These are phyloP conservation scores for Carterocephalus palaemon DNA, from an alignment of 2,888 invertebrate genomes.

Conservation along the genomic window DNA sequence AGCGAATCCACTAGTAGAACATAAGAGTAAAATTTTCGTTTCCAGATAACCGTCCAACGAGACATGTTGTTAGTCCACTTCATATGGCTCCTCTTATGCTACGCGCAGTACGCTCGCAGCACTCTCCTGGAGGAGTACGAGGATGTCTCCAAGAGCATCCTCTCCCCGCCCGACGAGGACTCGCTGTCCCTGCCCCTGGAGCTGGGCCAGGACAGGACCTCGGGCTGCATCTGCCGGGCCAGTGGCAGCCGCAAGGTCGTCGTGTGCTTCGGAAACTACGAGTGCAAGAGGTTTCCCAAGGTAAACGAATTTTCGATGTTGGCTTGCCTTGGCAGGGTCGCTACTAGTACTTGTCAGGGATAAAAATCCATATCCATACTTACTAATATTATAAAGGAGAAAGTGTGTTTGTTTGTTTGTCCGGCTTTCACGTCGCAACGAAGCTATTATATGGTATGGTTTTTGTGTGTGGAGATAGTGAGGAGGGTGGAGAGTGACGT, in stretches of 20 bases:
- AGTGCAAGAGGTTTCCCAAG: constrained; percentile 72
- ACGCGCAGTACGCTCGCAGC: constrained; percentile 52
- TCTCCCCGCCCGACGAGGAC: constrained; percentile 42
- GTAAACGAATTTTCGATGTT: constrained; percentile 35
- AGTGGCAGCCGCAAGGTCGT: constrained; percentile 47
- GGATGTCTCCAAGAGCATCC: constrained; percentile 44
- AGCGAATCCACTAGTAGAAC: too few relatives aligned
- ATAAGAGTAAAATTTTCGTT: too few relatives aligned
- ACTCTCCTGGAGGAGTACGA: constrained; percentile 58
- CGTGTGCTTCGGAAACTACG: constrained; percentile 76
- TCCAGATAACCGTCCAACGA: constrained; percentile 31
- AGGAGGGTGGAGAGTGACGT: too few relatives aligned
- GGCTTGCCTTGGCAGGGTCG: neutral
- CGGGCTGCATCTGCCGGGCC: constrained; percentile 76
- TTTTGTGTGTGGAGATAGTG: too few relatives aligned
- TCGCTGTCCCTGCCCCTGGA: constrained; percentile 51
- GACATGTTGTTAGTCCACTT: constrained; percentile 52
- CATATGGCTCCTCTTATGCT: constrained; percentile 64
- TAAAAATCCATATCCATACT: too few relatives aligned
- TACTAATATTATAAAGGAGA: too few relatives aligned
- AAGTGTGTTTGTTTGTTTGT: too few relatives aligned
- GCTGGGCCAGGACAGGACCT: constrained; percentile 52
- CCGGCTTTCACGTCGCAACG: too few relatives aligned
- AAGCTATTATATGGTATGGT: too few relatives aligned
- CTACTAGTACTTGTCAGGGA: too few relatives aligned